A percentile compares a stretch with the other conserved stretches of the same genome.
These are phyloP conservation scores for Cephus cinctus DNA, from an alignment of 1,140 invertebrate genomes.

Conservation along the genomic window DNA sequence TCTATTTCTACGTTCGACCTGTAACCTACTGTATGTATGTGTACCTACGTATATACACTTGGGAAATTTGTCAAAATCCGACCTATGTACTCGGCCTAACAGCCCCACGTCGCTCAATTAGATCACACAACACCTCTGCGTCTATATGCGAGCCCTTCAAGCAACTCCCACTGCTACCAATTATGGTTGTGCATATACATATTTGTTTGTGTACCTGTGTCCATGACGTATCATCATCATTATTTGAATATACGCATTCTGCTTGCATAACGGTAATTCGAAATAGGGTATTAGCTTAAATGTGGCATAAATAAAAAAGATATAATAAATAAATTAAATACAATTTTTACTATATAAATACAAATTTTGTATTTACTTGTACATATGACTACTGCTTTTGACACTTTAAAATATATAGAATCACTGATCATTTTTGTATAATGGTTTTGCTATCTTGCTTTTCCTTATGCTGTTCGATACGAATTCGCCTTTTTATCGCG, in stretches of 20 bases:
- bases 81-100: conserved; percentile 14
- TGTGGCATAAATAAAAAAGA: conserved; percentile 4
- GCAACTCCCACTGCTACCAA: conserved; percentile 24
- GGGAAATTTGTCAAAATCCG: conserved; percentile 28
- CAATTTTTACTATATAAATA: conserved; percentile 14
- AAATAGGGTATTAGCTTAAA: no score
- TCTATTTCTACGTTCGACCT: conserved; percentile 14
- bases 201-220: conserved; percentile 3
- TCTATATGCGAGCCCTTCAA: conserved; percentile 19
- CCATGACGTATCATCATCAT: conserved; percentile 6
- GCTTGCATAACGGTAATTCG: no score
- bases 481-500: no score
- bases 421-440: no score
- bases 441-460: no score
- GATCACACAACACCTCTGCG: conserved; percentile 14
- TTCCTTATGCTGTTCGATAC: no score
- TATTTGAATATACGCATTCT: no score
- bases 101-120: conserved; percentile 18
- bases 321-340: conserved; percentile 9
- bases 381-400: conserved; percentile 17
- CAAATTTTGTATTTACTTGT: conserved; percentile 18
- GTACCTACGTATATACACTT: no score
- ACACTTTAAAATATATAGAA: conserved; percentile 12
- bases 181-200: conserved; percentile 17
- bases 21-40: no score